Percentiles rank a stretch among this genome's conserved stretches.
Conservation (phyloP, 2,797 vertebrate species). For the Gymnoscopelus microlampas region DNA sequence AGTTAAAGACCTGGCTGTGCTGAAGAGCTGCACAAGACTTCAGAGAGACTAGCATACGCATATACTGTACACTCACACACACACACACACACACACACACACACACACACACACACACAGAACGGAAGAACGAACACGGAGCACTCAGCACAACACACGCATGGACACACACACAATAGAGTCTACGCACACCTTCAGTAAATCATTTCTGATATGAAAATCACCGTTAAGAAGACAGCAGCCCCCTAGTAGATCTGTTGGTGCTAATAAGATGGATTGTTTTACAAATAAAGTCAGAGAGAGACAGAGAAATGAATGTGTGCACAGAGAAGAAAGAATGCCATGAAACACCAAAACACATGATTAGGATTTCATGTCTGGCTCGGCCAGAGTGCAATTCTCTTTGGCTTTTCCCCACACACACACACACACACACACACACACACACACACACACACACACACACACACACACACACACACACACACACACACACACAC, state of each 20-base stretch:
- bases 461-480: constrained; percentile 46
- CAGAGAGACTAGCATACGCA: constrained; percentile 10
- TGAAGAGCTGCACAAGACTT: neutral
- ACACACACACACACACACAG: neutral
- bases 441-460: constrained; percentile 34
- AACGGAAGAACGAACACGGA: neutral
- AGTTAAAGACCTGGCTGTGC: constrained; percentile 38
- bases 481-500: constrained; percentile 23
- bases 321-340: constrained; percentile 29
- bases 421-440: constrained; percentile 35
- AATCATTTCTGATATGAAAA: constrained; percentile 43
- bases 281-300: constrained; percentile 43
- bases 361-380: constrained; percentile 63
- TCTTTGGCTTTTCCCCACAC: constrained; percentile 42
- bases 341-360: constrained; percentile 52
- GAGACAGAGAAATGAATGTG: constrained; percentile 49
- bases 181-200: too few relatives aligned
- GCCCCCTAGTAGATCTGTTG: constrained; percentile 31
- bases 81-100: neutral
- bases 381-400: constrained; percentile 39
- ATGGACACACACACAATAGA: too few relatives aligned
- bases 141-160: too few relatives aligned
- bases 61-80: constrained; percentile 3
- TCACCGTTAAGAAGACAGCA: neutral
- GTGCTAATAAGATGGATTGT: constrained; percentile 41